Evolutionary conservation across 2,113 vertebrate species (phyloP), one percentile per base, ranked within the genome.

Genomic region (Bujurquina vittata): DNA sequence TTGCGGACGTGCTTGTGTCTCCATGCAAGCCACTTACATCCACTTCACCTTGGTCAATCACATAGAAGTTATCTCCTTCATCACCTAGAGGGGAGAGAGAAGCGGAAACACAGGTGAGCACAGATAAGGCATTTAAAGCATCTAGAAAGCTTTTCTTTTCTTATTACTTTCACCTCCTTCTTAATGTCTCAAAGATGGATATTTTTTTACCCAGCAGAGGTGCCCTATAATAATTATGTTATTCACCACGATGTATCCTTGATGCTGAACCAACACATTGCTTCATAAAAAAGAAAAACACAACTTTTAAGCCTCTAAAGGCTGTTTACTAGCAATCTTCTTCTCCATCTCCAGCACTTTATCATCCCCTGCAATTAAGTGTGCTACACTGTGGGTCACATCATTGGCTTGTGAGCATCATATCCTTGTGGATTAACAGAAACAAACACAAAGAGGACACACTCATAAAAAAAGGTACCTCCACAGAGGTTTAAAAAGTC

Each of bases 1-100:
- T 52, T 83, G 20, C 62, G 54, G n/a, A 40, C 60, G 54, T 77
- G 54, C 18, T 55, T 77, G 35, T 81, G 80, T 84, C 14, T 80
- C 57, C 33, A 37, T 75, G 87, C 56, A 1, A 1, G 74, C 75
- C 80, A 97, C 97, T 99, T 92, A 99, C 98, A 10, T 99, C 98
- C 81, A 98, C 98, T 95, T 99, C 98, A 59, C 98, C 98, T 86
- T 99, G 97, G 92, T 99, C 98, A 74, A 99, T 97, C 72, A 99
- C 98, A 29, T 99, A 99, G 93, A 99, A 99, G 94, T 99, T 99
- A 91, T 99, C 98, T 37, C 98, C 98, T 95, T 99, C 98, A 9
- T 99, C 97, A 80, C 98, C 98, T 99, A 90, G 35, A 92, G 87
- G 43, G 52, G 84, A 90, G 86, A 88, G 81, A 88, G 40, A 4